Percentiles rank a stretch among this genome's conserved stretches.
Evolutionary conservation across 2,888 invertebrate species (phyloP).

Genomic region (Leuctra nigra): DNA sequence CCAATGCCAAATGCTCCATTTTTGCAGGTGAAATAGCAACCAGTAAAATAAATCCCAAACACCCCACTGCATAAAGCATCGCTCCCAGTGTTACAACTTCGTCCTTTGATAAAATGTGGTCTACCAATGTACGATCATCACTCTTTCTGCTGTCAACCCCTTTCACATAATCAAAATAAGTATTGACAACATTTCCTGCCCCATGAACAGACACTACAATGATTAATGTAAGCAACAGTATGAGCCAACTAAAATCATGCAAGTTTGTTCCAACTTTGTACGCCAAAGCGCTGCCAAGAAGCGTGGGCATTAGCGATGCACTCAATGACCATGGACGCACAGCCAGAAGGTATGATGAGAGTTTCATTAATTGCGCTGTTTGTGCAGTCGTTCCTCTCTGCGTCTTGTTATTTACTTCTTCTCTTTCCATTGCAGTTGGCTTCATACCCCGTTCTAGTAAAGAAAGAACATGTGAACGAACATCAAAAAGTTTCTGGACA

Average conservation of each 20-base stretch:
- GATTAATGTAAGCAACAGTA: slow-evolving; percentile 72
- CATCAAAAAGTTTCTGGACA: too few relatives aligned
- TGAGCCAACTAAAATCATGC: slow-evolving; percentile 67
- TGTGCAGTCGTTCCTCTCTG: too few relatives aligned
- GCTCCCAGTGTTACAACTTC: slow-evolving; percentile 85
- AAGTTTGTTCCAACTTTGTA: slow-evolving; percentile 62
- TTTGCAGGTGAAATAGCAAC: slow-evolving; percentile 78
- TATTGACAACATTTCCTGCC: slow-evolving; percentile 94
- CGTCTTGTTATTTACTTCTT: too few relatives aligned
- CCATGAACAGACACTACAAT: slow-evolving; percentile 91
- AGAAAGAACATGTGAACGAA: too few relatives aligned
- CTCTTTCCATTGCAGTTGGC: too few relatives aligned
- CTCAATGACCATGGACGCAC: slow-evolving; percentile 91
- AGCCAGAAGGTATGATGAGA: slow-evolving; percentile 82
- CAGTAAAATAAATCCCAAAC: slow-evolving; percentile 70
- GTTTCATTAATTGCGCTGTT: slow-evolving; percentile 63
- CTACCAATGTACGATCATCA: slow-evolving; percentile 92
- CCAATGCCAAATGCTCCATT: slow-evolving; percentile 90
- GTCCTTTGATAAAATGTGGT: slow-evolving; percentile 76
- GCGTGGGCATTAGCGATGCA: slow-evolving; percentile 83
- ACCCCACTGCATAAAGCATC: slow-evolving; percentile 79
- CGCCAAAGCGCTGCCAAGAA: slow-evolving; percentile 82
- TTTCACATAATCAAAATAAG: slow-evolving; percentile 91
- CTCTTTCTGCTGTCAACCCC: slow-evolving; percentile 90
- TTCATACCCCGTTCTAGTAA: too few relatives aligned